Conservation (phyloP, 2,113 vertebrate species). For the Micronisus gabar region DNA sequence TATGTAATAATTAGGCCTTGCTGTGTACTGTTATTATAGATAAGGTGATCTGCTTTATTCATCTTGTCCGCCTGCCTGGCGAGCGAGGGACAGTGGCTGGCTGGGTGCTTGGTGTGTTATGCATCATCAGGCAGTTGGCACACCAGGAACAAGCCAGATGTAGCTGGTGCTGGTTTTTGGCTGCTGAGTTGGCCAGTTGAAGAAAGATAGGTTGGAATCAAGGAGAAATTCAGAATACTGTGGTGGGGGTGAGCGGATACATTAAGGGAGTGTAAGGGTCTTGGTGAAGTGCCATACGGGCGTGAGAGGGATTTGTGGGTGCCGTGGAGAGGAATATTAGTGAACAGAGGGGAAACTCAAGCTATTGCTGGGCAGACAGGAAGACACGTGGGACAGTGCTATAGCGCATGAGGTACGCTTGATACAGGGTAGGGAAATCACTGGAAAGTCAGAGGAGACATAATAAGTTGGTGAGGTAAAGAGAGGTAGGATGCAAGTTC, state of each 20-base stretch:
- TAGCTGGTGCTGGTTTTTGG: neutral
- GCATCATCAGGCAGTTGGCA: neutral
- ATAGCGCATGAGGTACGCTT: fast-evolving
- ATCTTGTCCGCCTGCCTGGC: neutral
- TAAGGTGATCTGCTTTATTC: neutral
- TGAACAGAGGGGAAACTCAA: neutral
- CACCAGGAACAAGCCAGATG: neutral
- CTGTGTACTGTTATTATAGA: neutral
- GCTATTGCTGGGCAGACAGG: neutral
- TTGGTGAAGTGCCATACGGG: neutral
- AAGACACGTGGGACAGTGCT: neutral
- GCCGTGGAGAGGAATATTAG: neutral
- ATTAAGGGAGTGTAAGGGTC: neutral
- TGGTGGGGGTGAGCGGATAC: neutral
- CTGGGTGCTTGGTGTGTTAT: neutral
- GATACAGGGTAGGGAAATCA: neutral
- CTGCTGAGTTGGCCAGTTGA: neutral
- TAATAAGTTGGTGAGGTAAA: neutral
- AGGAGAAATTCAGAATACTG: neutral
- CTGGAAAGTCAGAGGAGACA: neutral
- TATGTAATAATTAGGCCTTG: neutral
- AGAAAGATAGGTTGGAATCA: neutral
- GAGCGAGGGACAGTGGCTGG: neutral
- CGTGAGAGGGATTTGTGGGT: neutral
- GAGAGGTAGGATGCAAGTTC: neutral